A percentile compares a stretch with the other conserved stretches of the same genome.
Conservation (phyloP, 2,797 vertebrate species). For the Paguma larvata region DNA sequence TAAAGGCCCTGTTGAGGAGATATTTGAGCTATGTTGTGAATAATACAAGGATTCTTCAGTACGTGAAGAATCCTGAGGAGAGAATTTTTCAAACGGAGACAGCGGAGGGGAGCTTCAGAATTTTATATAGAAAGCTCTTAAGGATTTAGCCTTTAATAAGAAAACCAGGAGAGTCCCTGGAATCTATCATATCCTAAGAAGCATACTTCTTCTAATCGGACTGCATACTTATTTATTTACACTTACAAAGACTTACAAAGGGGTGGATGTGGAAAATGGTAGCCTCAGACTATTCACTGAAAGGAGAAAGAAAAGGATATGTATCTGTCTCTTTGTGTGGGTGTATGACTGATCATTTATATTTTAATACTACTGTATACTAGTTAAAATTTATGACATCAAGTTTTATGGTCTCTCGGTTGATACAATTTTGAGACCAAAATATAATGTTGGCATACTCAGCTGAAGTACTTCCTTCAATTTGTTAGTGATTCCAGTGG, state of each 20-base stretch:
- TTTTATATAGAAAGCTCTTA: background rate
- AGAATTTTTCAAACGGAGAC: background rate
- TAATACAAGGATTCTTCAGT: background rate
- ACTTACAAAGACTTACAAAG: background rate
- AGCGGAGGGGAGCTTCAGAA: background rate
- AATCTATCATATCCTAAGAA: background rate
- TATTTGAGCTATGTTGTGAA: background rate
- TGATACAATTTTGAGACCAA: constrained; percentile 29
- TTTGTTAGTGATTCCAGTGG: background rate
- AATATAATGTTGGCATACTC: background rate
- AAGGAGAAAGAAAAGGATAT: background rate
- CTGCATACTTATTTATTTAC: background rate
- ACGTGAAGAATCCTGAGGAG: background rate
- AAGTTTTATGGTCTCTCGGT: background rate
- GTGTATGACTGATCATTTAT: background rate
- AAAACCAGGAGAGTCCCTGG: background rate
- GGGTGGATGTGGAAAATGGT: background rate
- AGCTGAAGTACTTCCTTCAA: background rate
- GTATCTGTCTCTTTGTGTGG: background rate
- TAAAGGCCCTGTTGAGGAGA: background rate
- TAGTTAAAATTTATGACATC: background rate
- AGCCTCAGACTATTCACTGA: background rate
- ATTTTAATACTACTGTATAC: background rate
- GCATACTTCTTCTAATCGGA: background rate
- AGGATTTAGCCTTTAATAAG: background rate